phyloP scores from a whole-genome alignment of 2,888 invertebrate species.

The Notodonta ziczac region DNA sequence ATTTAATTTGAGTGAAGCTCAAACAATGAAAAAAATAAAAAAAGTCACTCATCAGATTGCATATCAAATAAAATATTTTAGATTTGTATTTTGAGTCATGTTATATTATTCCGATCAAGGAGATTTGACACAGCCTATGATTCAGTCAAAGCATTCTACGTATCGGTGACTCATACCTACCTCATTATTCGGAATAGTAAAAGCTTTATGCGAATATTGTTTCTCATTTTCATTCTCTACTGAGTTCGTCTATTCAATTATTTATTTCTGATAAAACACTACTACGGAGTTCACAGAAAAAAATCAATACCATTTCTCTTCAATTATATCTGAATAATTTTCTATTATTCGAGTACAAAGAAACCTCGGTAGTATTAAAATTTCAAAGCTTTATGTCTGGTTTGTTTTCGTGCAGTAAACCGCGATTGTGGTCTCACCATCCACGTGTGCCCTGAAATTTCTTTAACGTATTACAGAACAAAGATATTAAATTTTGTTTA shows the following conservation, averaged over 20 bases:
- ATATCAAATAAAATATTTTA: too few species aligned
- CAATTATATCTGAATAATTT: neutral
- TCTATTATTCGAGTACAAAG: slow-evolving; percentile 1
- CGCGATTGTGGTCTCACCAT: slow-evolving; percentile 12
- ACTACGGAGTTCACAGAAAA: neutral
- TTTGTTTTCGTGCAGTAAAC: slow-evolving; percentile 11
- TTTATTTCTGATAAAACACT: neutral
- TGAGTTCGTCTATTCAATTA: too few species aligned
- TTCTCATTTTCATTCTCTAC: too few species aligned
- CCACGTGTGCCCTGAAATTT: slow-evolving; percentile 9
- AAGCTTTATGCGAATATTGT: too few species aligned
- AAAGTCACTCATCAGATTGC: too few species aligned
- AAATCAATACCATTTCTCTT: neutral
- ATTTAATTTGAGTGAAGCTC: slow-evolving; percentile 56
- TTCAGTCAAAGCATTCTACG: neutral
- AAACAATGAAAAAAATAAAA: too few species aligned
- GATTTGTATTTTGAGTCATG: too few species aligned
- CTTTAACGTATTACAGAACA: slow-evolving; percentile 11
- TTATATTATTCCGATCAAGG: neutral
- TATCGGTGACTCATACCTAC: neutral
- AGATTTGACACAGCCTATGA: neutral
- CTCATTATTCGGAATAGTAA: too few species aligned
- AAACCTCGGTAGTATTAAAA: slow-evolving; percentile 1
- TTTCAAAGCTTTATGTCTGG: slow-evolving; percentile 11
- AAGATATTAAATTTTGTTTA: slow-evolving; percentile 15